Evolutionary conservation across 2,797 vertebrate species (phyloP).

Genomic region (Paedocypris micromegethes): DNA sequence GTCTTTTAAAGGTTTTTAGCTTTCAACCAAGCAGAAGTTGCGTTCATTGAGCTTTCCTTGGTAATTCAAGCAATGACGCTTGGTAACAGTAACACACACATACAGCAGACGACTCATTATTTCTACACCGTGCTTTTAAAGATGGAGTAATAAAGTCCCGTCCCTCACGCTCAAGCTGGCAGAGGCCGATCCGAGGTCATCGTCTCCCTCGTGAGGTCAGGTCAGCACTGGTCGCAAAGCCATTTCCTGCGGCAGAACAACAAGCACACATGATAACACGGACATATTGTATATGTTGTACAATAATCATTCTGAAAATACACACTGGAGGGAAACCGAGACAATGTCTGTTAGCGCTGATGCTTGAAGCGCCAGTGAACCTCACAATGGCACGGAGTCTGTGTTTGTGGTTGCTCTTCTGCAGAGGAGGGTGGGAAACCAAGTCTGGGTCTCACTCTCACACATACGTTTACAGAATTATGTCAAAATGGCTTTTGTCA

Average conservation of each 20-base stretch:
- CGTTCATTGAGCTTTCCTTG: too few relatives aligned
- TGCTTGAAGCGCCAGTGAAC: conserved; percentile 54
- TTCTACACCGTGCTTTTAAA: conserved; percentile 4
- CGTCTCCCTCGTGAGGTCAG: conserved; percentile 66
- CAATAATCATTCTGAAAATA: conserved; percentile 73
- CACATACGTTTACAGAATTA: conserved; percentile 30
- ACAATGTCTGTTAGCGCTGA: conserved; percentile 73
- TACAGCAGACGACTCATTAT: too few relatives aligned
- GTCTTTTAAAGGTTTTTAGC: too few relatives aligned
- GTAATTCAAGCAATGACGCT: too few relatives aligned
- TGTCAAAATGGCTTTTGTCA: conserved; percentile 35
- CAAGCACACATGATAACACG: conserved; percentile 58
- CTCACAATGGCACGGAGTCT: conserved; percentile 63
- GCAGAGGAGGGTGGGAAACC: conserved; percentile 39
- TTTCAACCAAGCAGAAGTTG: too few relatives aligned
- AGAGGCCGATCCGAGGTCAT: conserved; percentile 60
- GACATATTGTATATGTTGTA: conserved; percentile 68
- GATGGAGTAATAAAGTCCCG: conserved; percentile 41
- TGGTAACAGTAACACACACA: too few relatives aligned
- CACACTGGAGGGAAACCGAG: conserved; percentile 63
- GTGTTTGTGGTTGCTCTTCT: conserved; percentile 56
- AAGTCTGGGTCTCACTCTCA: conserved; percentile 41
- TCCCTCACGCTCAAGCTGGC: conserved; percentile 41
- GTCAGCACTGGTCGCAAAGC: conserved; percentile 63
- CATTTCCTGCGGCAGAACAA: conserved; percentile 68